Evolutionary conservation across 2,797 vertebrate genomes (phyloP), one percentile per base, ranked within the genome.

Genomic region (Sebastiscus albofasciatus): DNA sequence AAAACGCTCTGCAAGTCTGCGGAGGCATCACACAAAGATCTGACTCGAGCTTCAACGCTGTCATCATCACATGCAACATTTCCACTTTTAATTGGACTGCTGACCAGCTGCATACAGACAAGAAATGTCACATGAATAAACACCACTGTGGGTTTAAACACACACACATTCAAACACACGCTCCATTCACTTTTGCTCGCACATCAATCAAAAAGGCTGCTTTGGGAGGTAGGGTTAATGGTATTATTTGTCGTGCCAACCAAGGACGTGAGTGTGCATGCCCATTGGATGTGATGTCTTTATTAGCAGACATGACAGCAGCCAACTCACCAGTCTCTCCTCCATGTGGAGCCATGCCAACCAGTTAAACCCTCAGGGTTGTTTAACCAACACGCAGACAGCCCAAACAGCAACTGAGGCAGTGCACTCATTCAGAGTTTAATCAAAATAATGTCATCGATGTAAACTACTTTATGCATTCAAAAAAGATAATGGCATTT

Each of bases 181-280:
- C 12, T 85, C 80, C 89, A 93, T 82, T 88, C 84, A 79, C 81
- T 88, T 88, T 86, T 87, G 81, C 88, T 80, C n/a, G n/a, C 77
- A 79, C 93, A 95, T 95, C 93, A 93, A 96, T 95, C 95, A 96
- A 93, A 95, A 90, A 70, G 93, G 92, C 89, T 93, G 88, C 89
- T 94, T 93, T 89, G 92, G 93, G 95, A 95, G 89, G 93, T 92
- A 87, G 92, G 94, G 94, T 94, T 95, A 96, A 95, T 94, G 86
- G 89, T 85, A 91, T 94, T 96, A 95, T 95, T 95, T 93, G 93
- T 96, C 95, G 95, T 95, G 95, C 95, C 94, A 95, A 92, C 90
- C 61, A 77, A 88, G 80, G 90, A 93, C 85, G 89, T 88, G 92
- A 88, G 91, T 89, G 72, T 76, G 89, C 71, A 65, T 93, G 92